Conservation (phyloP, 2,888 invertebrate genomes). For the Saturnia japonica region DNA sequence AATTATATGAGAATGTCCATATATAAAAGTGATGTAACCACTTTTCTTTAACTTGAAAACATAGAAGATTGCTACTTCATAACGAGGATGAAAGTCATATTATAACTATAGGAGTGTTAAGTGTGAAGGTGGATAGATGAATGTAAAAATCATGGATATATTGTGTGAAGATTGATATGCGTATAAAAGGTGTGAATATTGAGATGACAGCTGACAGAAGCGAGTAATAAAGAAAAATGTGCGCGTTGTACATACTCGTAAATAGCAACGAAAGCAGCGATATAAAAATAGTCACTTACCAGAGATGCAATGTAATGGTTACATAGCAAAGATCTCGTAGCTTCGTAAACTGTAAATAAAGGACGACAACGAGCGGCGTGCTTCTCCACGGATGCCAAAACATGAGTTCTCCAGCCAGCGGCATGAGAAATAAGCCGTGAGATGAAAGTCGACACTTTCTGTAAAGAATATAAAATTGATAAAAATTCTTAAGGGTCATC, state of each 20-base stretch:
- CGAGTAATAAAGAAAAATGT: too few relatives aligned
- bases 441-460: slow-evolving; percentile 82
- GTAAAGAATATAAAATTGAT: slow-evolving; percentile 19
- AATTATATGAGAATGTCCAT: too few relatives aligned
- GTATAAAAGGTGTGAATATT: background rate
- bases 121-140: background rate
- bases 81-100: background rate
- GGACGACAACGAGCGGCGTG: slow-evolving; percentile 87
- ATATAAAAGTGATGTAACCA: too few relatives aligned
- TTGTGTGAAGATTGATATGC: background rate
- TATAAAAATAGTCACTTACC: slow-evolving; percentile 64
- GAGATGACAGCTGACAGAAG: background rate
- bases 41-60: too few relatives aligned
- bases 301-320: slow-evolving; percentile 84
- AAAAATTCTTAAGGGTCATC: background rate
- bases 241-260: too few relatives aligned
- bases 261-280: background rate
- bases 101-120: background rate
- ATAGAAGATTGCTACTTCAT: too few relatives aligned
- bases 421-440: slow-evolving; percentile 84
- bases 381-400: slow-evolving; percentile 82
- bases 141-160: background rate
- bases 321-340: slow-evolving; percentile 83
- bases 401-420: slow-evolving; percentile 86
- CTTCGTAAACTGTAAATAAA: slow-evolving; percentile 86